Percentiles rank a stretch among this genome's conserved stretches.
These are phyloP conservation scores for Xiphophorus couchianus DNA, from an alignment of 2,113 vertebrate species.

Conservation along the genomic window DNA sequence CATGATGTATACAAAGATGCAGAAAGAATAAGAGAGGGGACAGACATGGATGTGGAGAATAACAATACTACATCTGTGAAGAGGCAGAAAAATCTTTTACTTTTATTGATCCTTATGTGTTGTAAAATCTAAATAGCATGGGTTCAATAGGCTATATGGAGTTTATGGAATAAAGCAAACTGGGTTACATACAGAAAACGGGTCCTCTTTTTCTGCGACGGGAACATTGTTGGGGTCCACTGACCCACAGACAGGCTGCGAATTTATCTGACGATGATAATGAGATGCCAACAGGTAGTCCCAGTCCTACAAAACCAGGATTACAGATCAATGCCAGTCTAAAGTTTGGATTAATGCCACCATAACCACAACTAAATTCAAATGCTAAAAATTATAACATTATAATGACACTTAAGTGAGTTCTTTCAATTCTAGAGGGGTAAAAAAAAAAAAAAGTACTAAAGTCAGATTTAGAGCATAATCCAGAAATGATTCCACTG, in stretches of 20 bases:
- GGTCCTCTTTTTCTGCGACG: constrained; percentile 63
- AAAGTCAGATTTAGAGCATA: neutral
- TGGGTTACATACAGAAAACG: constrained; percentile 43
- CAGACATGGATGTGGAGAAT: too few species aligned
- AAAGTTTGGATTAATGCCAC: neutral
- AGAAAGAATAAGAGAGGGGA: too few species aligned
- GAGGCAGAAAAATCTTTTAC: too few species aligned
- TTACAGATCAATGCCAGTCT: neutral
- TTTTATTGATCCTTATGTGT: neutral
- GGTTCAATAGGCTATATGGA: neutral
- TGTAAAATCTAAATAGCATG: neutral
- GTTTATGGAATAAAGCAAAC: neutral
- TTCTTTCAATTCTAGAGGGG: neutral
- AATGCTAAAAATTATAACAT: neutral
- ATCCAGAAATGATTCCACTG: too few species aligned
- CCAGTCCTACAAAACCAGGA: constrained; percentile 85
- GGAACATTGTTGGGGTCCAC: constrained; percentile 23
- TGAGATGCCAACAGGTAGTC: constrained; percentile 90
- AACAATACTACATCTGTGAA: too few species aligned
- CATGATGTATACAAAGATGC: too few species aligned
- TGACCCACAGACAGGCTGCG: constrained; percentile 77
- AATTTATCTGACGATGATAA: constrained; percentile 89
- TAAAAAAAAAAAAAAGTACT: neutral
- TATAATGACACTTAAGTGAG: neutral
- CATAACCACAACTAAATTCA: neutral